These are phyloP conservation scores for Elgonia sp. DNA, from an alignment of 2,888 invertebrate species.

Conservation along the genomic window DNA sequence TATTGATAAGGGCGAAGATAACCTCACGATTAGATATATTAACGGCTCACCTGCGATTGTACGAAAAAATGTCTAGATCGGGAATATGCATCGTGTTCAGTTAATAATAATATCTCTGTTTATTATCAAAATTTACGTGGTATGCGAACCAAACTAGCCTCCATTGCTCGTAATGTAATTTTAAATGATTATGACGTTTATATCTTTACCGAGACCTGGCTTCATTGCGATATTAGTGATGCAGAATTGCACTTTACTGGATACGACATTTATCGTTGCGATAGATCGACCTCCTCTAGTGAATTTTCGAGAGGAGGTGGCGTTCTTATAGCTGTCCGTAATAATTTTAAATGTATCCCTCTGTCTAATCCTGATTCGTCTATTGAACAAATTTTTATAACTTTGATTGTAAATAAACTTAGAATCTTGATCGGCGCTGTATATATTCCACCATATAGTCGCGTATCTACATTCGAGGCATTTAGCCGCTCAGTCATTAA, in stretches of 20 bases:
- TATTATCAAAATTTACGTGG: constrained; percentile 24
- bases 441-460: too few species aligned
- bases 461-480: too few species aligned
- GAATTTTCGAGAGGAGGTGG: constrained; percentile 19
- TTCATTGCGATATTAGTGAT: neutral
- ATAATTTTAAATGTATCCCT: too few species aligned
- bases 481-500: too few species aligned
- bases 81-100: neutral
- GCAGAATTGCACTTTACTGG: constrained; percentile 9
- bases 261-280: constrained; percentile 10
- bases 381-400: too few species aligned
- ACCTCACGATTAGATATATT: too few species aligned
- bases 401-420: too few species aligned
- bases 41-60: neutral
- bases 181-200: constrained; percentile 17
- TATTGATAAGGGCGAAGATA: too few species aligned
- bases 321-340: too few species aligned
- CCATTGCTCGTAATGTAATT: too few species aligned
- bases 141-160: neutral
- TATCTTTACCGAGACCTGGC: constrained; percentile 26
- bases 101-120: neutral
- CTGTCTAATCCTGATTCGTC: too few species aligned
- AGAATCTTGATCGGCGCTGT: too few species aligned
- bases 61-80: neutral
- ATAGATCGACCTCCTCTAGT: constrained; percentile 4